Percentiles rank a stretch among this genome's conserved stretches.
Evolutionary conservation across 2,797 vertebrate genomes (phyloP).

Genomic region (Erethizon dorsatum): DNA sequence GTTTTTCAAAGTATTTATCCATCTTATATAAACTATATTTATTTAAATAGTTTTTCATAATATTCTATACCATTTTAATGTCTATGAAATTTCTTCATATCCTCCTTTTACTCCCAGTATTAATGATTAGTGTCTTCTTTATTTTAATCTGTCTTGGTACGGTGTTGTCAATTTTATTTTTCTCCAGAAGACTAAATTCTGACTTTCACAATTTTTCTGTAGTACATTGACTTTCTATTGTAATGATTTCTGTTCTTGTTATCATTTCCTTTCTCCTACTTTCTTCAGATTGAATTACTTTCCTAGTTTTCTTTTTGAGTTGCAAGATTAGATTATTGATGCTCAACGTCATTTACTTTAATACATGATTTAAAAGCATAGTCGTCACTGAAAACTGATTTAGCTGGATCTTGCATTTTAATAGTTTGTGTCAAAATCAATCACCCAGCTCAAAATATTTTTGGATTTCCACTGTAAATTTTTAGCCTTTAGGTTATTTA

Average conservation of each 20-base stretch:
- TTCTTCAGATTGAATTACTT: neutral
- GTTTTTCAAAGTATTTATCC: conserved; percentile 31
- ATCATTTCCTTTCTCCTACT: neutral
- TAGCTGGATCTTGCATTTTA: neutral
- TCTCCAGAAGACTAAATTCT: neutral
- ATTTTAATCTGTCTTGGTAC: neutral
- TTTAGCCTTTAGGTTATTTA: neutral
- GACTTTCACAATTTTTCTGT: conserved; percentile 2
- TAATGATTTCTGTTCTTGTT: neutral
- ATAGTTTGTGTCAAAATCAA: neutral
- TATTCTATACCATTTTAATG: neutral
- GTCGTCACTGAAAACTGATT: neutral
- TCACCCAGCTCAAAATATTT: conserved; percentile 13
- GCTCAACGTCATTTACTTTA: conserved; percentile 37
- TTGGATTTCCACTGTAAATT: neutral
- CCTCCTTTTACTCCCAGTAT: neutral
- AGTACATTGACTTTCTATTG: neutral
- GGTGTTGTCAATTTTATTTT: neutral
- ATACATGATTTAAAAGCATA: conserved; percentile 11
- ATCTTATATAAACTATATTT: neutral
- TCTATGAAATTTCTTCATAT: neutral
- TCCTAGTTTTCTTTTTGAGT: neutral
- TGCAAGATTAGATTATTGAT: neutral
- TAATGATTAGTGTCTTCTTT: neutral
- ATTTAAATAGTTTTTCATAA: neutral